These are phyloP conservation scores for Peromyscus melanophrys DNA, from an alignment of 2,797 vertebrate species.

Conservation along the genomic window DNA sequence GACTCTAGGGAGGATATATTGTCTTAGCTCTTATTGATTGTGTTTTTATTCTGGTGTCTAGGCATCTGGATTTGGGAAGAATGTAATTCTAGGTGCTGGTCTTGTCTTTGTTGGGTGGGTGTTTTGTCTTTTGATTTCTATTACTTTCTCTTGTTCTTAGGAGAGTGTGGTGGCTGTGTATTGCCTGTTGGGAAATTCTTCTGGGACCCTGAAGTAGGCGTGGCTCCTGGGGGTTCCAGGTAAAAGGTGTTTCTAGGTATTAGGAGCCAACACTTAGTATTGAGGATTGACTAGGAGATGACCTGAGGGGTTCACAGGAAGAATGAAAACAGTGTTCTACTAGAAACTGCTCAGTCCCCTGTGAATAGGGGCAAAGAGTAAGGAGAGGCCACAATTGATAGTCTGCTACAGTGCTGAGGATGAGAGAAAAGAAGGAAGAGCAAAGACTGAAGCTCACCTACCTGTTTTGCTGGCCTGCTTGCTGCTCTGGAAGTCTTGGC, in stretches of 20 bases:
- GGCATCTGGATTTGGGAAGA: background rate
- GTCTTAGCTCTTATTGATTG: background rate
- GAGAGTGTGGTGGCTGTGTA: background rate
- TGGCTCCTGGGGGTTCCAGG: background rate
- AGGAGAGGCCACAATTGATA: background rate
- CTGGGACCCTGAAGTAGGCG: background rate
- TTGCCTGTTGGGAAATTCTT: background rate
- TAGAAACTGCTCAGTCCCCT: background rate
- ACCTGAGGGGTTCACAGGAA: background rate
- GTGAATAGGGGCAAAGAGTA: background rate
- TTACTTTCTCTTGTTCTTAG: background rate
- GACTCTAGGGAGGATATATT: background rate
- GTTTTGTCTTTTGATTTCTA: background rate
- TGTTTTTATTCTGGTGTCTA: background rate
- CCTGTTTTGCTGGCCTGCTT: background rate
- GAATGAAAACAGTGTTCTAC: background rate
- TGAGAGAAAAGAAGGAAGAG: too few species aligned
- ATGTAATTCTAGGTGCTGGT: background rate
- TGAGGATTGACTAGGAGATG: background rate
- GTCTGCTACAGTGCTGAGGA: too few species aligned
- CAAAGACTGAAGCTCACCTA: background rate
- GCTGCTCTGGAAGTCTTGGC: background rate
- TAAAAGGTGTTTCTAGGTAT: background rate
- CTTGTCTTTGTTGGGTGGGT: background rate
- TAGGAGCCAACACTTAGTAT: background rate